A percentile compares a stretch with the other conserved stretches of the same genome.
These are phyloP conservation scores for Trachelipus rathkii DNA, from an alignment of 1,140 invertebrate genomes.

Conservation along the genomic window DNA sequence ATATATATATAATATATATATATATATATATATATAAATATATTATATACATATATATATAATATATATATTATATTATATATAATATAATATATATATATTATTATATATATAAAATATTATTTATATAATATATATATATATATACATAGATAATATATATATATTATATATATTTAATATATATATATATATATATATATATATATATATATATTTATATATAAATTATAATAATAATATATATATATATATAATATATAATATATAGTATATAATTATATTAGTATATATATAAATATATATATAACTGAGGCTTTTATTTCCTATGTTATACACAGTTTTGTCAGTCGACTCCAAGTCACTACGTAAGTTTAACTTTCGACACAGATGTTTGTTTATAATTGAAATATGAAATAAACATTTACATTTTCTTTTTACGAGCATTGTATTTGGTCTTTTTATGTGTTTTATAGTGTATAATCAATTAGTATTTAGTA, in stretches of 20 bases:
- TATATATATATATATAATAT: neutral
- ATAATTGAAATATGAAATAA: no score
- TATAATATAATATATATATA: no score
- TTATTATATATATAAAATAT: conserved; percentile 2
- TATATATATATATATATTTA: no score
- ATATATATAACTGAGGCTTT: neutral
- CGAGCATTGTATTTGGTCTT: no score
- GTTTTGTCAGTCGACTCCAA: conserved; percentile 3
- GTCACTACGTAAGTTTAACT: neutral
- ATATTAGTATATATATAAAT: neutral
- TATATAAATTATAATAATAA: no score
- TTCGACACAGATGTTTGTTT: no score
- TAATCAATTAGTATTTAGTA: no score
- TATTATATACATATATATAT: no score
- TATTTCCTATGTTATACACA: neutral
- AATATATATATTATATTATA: neutral
- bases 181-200: neutral
- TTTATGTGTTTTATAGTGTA: no score
- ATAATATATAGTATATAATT: neutral
- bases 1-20: conserved; percentile 5
- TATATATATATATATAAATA: neutral
- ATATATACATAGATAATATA: no score
- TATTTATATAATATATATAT: neutral
- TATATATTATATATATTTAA: neutral
- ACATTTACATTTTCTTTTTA: no score